Evolutionary conservation across 2,888 invertebrate species (phyloP).

Genomic region (Cataglyphis albicans): DNA sequence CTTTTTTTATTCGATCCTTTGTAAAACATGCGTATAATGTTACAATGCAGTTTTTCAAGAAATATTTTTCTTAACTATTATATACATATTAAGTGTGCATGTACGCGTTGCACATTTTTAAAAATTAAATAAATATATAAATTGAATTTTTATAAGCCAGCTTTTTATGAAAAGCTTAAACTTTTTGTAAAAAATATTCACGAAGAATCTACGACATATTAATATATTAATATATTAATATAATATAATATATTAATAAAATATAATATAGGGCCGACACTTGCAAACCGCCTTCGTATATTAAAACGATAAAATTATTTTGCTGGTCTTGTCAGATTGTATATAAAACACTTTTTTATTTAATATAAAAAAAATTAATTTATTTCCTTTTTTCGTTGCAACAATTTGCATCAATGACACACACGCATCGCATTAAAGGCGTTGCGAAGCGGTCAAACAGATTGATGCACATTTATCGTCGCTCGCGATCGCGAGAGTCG

Average conservation of each 20-base stretch:
- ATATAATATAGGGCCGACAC: background rate
- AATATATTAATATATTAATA: too few relatives aligned
- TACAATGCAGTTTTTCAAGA: background rate
- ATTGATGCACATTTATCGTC: slow-evolving; percentile 24
- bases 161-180: background rate
- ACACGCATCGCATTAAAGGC: slow-evolving; percentile 13
- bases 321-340: background rate
- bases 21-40: slow-evolving; percentile 27
- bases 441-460: background rate
- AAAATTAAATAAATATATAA: background rate
- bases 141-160: background rate
- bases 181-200: background rate
- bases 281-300: background rate
- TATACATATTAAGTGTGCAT: background rate
- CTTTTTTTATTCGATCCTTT: background rate
- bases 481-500: slow-evolving; percentile 17
- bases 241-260: too few relatives aligned
- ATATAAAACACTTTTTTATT: background rate
- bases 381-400: background rate
- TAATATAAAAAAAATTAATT: background rate
- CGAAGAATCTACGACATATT: background rate
- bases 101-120: too few relatives aligned
- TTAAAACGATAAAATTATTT: background rate
- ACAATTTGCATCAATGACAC: background rate
- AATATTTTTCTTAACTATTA: background rate